These are phyloP conservation scores for Boleophthalmus pectinirostris DNA, from an alignment of 2,113 vertebrate genomes.

Conservation along the genomic window DNA sequence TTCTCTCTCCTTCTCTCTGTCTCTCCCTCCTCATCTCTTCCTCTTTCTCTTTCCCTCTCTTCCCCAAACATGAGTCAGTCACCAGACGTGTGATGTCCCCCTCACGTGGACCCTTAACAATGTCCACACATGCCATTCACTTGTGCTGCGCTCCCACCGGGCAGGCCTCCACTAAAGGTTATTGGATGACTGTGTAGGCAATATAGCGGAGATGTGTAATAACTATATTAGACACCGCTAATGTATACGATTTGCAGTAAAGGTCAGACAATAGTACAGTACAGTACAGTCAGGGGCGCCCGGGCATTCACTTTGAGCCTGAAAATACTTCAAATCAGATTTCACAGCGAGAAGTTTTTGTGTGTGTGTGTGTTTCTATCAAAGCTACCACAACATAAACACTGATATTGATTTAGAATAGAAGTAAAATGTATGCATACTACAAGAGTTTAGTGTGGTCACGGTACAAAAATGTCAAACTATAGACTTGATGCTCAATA, in stretches of 20 bases:
- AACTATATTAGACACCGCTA: constrained; percentile 30
- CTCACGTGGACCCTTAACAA: constrained; percentile 57
- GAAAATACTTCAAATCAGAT: background rate
- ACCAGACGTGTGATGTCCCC: constrained; percentile 51
- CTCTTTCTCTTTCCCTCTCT: background rate
- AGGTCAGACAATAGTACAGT: too few species aligned
- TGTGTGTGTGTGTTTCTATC: background rate
- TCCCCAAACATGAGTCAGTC: constrained; percentile 35
- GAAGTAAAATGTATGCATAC: background rate
- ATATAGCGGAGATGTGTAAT: constrained; percentile 31
- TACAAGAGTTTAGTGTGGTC: too few species aligned
- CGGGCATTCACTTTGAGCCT: background rate
- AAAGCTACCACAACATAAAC: background rate
- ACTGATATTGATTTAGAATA: background rate
- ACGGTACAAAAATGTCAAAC: too few species aligned
- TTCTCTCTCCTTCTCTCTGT: too few species aligned
- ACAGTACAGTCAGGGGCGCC: background rate
- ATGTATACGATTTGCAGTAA: constrained; percentile 29
- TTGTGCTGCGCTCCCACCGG: constrained; percentile 30
- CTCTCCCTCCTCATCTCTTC: background rate
- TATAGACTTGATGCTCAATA: too few species aligned
- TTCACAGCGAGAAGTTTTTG: background rate
- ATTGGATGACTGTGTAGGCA: constrained; percentile 32
- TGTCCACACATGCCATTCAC: constrained; percentile 61
- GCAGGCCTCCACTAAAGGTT: constrained; percentile 36